Evolutionary conservation across 2,113 vertebrate species (phyloP).

Genomic region (Ciconia stormi): DNA sequence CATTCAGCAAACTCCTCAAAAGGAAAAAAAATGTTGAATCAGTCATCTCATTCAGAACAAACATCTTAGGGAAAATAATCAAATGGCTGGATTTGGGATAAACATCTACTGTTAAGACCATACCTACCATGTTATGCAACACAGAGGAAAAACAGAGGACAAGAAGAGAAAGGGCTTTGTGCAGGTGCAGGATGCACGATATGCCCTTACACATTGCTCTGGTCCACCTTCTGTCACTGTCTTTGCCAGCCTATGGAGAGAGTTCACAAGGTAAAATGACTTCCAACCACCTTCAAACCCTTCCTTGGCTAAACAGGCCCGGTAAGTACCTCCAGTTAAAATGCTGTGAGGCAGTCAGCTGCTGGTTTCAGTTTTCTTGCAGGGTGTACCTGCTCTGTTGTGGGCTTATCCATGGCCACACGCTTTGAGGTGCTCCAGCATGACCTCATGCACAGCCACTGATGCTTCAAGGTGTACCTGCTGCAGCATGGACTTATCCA

Average conservation of each 20-base stretch:
- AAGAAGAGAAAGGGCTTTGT: background rate
- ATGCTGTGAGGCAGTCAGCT: background rate
- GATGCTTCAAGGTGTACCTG: too few species aligned
- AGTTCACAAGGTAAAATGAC: background rate
- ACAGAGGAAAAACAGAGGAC: background rate
- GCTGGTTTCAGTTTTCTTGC: accelerated
- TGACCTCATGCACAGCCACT: too few species aligned
- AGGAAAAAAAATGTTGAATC: background rate
- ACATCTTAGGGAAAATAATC: background rate
- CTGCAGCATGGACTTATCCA: too few species aligned
- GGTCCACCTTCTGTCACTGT: background rate
- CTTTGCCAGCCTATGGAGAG: background rate
- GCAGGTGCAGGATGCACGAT: background rate
- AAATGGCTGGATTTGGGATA: background rate
- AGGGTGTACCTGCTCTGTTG: too few species aligned
- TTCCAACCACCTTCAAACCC: background rate
- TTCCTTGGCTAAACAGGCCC: background rate
- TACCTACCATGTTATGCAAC: background rate
- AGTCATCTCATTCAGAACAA: background rate
- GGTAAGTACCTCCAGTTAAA: background rate
- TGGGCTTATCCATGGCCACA: too few species aligned
- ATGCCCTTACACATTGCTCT: background rate
- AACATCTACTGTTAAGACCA: background rate
- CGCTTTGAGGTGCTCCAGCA: too few species aligned
- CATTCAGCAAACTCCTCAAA: background rate